Base-by-base conservation (phyloP, 2,113 vertebrate genomes). In the Ammospiza caudacuta region DNA sequence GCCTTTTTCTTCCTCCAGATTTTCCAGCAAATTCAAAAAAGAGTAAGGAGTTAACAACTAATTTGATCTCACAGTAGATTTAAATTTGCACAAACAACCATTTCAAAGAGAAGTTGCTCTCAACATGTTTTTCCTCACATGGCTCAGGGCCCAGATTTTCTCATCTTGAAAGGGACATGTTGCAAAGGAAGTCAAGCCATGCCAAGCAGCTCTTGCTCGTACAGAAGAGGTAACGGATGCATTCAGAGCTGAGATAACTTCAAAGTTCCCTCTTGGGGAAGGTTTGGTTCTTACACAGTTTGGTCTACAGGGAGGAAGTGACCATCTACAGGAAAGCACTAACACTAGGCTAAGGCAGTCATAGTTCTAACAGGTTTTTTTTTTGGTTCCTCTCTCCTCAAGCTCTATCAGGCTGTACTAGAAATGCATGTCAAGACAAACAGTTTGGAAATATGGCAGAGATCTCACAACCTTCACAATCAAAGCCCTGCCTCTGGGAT, bases 121-220 rank as follows among this genome's bases (percentile, higher is more conserved):
- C 54, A 64, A n/a, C 10, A 7, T 77, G 19, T 35, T 92, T 92
- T 90, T 59, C 72, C 69, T 74, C 3, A 46, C 5, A 14, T 88
- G 93, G 93, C 94, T 80, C 51, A 83, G 35, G 29, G 95, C 91
- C 92, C 92, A 88, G 85, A 83, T 52, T 54, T 85, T 89, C 70
- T 74, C 59, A 91, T 96, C 87, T 91, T 80, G 68, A 90, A 90
- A 93, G 68, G 44, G 68, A 46, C 59, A 55, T n/a, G 47, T 74
- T 35, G 73, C 75, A 80, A 64, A 90, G 94, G 92, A 97, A 94
- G 61, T 7, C 59, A 66, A 55, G n/a, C 49, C 93, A 88, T 55
- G 82, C 93, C 93, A 83, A 64, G 72, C 3, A 85, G 74, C 31
- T 80, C 87, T 67, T 91, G 92, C 49, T 85, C 90, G 57, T 57